These are phyloP conservation scores for Pollicipes pollicipes DNA, from an alignment of 1,140 invertebrate genomes.

Conservation along the genomic window DNA sequence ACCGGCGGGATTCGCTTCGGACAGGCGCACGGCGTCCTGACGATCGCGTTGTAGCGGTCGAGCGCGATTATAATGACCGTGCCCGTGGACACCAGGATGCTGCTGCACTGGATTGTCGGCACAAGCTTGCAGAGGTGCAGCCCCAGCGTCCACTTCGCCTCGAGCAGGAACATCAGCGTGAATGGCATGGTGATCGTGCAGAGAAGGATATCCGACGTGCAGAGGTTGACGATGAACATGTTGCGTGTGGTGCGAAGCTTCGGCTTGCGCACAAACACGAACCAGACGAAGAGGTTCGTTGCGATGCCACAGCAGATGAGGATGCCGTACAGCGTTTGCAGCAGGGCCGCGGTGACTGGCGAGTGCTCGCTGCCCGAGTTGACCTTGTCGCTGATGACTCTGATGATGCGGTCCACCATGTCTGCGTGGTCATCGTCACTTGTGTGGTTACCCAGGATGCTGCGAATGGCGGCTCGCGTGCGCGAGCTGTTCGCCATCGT, in stretches of 20 bases:
- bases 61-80: constrained; percentile 42
- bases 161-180: constrained; percentile 30
- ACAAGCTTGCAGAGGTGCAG: constrained; percentile 36
- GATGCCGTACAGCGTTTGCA: constrained; percentile 22
- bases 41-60: constrained; percentile 38
- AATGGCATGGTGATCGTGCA: constrained; percentile 41
- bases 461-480: not conserved
- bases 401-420: not conserved
- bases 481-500: not conserved
- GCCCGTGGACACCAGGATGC: constrained; percentile 39
- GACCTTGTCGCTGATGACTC: not conserved
- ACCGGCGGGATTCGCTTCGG: not conserved
- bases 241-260: constrained; percentile 37
- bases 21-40: constrained; percentile 17
- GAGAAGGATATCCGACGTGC: constrained; percentile 37
- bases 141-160: constrained; percentile 27
- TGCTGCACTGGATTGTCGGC: constrained; percentile 36
- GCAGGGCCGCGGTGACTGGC: constrained; percentile 7
- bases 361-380: constrained; percentile 10
- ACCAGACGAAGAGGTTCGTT: constrained; percentile 28
- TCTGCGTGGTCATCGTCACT: not conserved
- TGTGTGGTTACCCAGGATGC: not conserved
- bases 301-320: constrained; percentile 27
- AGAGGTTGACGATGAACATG: constrained; percentile 42
- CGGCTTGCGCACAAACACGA: constrained; percentile 26